These are phyloP conservation scores for Rhinogobio ventralis DNA, from an alignment of 2,797 vertebrate genomes.

Conservation along the genomic window DNA sequence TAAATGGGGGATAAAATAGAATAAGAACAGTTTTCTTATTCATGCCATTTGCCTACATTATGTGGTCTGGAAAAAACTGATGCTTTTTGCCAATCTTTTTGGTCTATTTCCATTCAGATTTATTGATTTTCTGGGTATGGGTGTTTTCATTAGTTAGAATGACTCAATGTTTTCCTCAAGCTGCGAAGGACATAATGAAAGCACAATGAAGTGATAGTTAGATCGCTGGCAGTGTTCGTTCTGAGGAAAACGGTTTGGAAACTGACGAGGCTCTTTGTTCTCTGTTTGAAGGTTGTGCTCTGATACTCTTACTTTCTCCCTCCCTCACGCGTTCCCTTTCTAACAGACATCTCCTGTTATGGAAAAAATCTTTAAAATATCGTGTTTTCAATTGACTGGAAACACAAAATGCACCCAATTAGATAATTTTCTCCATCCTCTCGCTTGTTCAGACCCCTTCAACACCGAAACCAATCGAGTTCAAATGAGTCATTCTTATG, in stretches of 20 bases:
- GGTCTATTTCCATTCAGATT: slow-evolving; percentile 38
- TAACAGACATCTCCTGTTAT: not conserved
- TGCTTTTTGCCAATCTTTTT: slow-evolving; percentile 36
- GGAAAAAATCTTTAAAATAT: not conserved
- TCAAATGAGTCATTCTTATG: not conserved
- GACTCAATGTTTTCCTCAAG: slow-evolving; percentile 58
- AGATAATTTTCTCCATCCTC: slow-evolving; percentile 37
- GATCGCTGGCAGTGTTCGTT: slow-evolving; percentile 49
- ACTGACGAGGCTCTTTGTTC: slow-evolving; percentile 50
- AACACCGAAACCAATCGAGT: not conserved
- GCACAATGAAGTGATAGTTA: slow-evolving; percentile 52
- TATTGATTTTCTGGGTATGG: slow-evolving; percentile 48
- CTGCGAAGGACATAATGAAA: slow-evolving; percentile 34
- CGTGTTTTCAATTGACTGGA: slow-evolving; percentile 14
- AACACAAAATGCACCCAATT: slow-evolving; percentile 25
- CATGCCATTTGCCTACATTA: not conserved
- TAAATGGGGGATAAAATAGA: not conserved
- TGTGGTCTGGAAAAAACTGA: slow-evolving; percentile 10
- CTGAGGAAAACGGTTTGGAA: slow-evolving; percentile 55
- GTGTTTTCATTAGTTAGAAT: slow-evolving; percentile 58
- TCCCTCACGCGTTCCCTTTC: not conserved
- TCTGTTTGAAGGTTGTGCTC: slow-evolving; percentile 11
- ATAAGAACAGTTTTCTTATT: slow-evolving; percentile 28
- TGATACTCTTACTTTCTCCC: slow-evolving; percentile 15
- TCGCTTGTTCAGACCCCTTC: not conserved